phyloP scores from a whole-genome alignment of 2,797 vertebrate genomes.

The Serranus cabrilla region DNA sequence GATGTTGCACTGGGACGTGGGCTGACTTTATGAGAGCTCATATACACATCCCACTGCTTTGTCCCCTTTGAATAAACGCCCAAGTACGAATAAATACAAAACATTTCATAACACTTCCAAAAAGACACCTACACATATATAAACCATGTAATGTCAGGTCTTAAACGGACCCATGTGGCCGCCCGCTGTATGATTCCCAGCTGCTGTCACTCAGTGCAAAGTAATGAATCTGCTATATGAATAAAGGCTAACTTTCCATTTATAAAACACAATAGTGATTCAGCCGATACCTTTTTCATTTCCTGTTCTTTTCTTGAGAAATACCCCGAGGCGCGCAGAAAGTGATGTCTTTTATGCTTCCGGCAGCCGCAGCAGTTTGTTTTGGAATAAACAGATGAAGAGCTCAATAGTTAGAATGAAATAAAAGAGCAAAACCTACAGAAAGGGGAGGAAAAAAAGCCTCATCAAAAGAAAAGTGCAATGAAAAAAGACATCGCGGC shows the following conservation, averaged over 20 bases:
- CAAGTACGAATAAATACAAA: slow-evolving; percentile 58
- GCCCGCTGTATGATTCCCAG: slow-evolving; percentile 18
- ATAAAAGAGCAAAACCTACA: slow-evolving; percentile 32
- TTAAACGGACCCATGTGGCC: slow-evolving; percentile 55
- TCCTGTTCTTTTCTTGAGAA: slow-evolving; percentile 45
- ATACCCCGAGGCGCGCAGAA: slow-evolving; percentile 39
- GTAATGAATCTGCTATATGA: slow-evolving; percentile 43
- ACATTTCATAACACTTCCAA: slow-evolving; percentile 46
- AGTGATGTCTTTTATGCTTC: slow-evolving; percentile 38
- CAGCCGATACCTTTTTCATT: slow-evolving; percentile 56
- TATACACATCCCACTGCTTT: slow-evolving; percentile 67
- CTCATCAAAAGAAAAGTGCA: slow-evolving; percentile 24
- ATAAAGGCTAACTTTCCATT: slow-evolving; percentile 54
- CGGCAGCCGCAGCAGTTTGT: slow-evolving; percentile 46
- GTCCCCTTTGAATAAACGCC: slow-evolving; percentile 74
- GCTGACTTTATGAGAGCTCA: slow-evolving; percentile 79
- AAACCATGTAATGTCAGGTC: slow-evolving; percentile 52
- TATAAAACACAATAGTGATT: slow-evolving; percentile 49
- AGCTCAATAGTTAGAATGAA: slow-evolving; percentile 34
- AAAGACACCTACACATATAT: slow-evolving; percentile 63
- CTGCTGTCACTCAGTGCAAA: slow-evolving; percentile 26
- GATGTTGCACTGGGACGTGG: slow-evolving; percentile 80
- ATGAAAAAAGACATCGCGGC: neutral
- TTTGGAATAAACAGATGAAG: slow-evolving; percentile 57
- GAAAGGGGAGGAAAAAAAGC: slow-evolving; percentile 1